Conservation (phyloP, 1,140 invertebrate genomes). For the Pachyrhynchus sulphureomaculatus region DNA sequence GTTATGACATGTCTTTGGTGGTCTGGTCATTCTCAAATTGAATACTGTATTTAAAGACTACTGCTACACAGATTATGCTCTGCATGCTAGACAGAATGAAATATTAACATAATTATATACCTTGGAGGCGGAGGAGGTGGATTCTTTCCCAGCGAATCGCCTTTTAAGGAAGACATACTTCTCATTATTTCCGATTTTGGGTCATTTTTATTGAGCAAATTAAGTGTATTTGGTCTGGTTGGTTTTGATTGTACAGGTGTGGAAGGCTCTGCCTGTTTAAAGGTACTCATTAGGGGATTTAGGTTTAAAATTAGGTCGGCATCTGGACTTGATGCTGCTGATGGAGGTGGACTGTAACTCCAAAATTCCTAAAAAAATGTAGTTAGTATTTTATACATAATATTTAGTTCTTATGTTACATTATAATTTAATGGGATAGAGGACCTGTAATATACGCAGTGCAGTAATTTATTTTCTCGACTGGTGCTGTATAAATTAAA, state of each 20-base stretch:
- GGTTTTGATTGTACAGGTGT: conserved; percentile 63
- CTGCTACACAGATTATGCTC: no score
- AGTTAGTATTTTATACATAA: no score
- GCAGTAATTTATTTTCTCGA: no score
- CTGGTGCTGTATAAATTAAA: no score
- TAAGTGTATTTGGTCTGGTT: conserved; percentile 78
- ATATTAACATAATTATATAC: no score
- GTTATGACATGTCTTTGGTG: no score
- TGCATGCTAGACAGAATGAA: no score
- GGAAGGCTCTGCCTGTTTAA: conserved; percentile 57
- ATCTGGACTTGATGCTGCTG: conserved; percentile 58
- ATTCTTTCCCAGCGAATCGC: conserved; percentile 49
- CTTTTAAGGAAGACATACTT: conserved; percentile 38
- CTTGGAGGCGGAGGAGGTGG: conserved; percentile 60
- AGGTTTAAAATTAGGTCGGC: conserved; percentile 76
- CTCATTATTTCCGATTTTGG: conserved; percentile 34
- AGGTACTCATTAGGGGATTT: conserved; percentile 68
- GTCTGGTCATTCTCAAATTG: no score
- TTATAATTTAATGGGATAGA: no score
- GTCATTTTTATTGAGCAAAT: conserved; percentile 59
- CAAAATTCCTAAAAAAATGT: conserved; percentile 59
- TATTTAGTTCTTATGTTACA: no score
- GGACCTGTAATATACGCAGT: no score
- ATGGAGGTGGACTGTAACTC: conserved; percentile 65
- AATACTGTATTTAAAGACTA: no score